Evolutionary conservation across 1,140 invertebrate genomes (phyloP).

Genomic region (Diachasmimorpha longicaudata): DNA sequence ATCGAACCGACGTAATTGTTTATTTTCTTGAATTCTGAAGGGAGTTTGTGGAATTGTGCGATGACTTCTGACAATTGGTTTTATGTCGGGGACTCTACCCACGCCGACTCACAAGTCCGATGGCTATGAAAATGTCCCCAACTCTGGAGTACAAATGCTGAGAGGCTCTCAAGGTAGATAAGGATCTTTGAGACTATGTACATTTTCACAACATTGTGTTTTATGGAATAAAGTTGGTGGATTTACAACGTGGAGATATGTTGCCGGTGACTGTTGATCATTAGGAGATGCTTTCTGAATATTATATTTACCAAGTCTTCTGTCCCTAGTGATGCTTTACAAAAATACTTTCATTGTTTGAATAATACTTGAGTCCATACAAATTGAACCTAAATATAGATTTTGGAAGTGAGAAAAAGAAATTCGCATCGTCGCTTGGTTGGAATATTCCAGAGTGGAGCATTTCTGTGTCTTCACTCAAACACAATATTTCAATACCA

Average conservation of each 20-base stretch:
- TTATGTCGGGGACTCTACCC: not conserved
- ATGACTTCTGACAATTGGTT: not conserved
- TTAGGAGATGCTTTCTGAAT: not conserved
- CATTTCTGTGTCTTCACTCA: not conserved
- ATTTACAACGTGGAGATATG: not conserved
- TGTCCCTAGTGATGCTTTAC: not conserved
- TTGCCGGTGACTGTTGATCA: not conserved
- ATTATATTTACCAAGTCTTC: not conserved
- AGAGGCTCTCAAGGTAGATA: not conserved
- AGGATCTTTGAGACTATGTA: not conserved
- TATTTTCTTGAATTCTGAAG: not conserved
- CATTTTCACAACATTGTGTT: not conserved
- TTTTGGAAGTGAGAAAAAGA: too few relatives aligned
- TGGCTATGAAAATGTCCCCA: not conserved
- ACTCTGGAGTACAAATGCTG: not conserved
- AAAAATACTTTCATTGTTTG: too few relatives aligned
- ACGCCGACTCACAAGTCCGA: not conserved
- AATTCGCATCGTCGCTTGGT: too few relatives aligned
- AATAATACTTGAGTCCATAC: too few relatives aligned
- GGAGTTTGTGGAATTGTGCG: not conserved
- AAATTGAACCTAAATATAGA: too few relatives aligned
- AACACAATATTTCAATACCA: not conserved
- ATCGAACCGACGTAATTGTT: not conserved
- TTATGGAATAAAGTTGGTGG: not conserved
- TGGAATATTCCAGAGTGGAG: not conserved